Base-by-base conservation (phyloP, 2,888 invertebrate genomes). In the Heteropelma amictum region DNA sequence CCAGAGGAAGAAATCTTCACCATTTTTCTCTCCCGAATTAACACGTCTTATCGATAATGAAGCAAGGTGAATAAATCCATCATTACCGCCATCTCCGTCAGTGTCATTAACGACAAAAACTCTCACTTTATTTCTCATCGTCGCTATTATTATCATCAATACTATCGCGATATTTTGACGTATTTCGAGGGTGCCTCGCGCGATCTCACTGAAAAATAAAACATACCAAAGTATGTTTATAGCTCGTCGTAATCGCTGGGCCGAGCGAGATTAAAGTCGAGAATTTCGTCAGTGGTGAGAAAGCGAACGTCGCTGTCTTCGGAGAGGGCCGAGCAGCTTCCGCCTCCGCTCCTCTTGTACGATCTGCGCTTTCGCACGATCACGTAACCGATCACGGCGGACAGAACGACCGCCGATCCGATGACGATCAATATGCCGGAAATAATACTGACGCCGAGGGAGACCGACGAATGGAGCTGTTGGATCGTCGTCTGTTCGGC, bases 221-320 rank as follows among this genome's bases (percentile, higher is more conserved):
- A 35, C 38, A 49, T 12, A 10, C 35, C n/a, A n/a, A n/a, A n/a
- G 23, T 23, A 33, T 40, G 12, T 64, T 78, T 49, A 79, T 51
- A 73, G 51, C 60, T 87, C 85, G 53, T 81, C 79, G 42, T 79
- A 81, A 26, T 87, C 86, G 61, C 75, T 81, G 8, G 90, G 89
- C 38, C 84, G 86, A 1, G 90, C 90, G 54, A 91, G 76, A 71
- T 87, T 90, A 77, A 92, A 91, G 82, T 92, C 91, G 12, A 92
- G 82, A 35, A 90, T 85, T 80, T 92, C 92, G 68, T 92, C 91
- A 23, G 90, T 89, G 1, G 92, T 91, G 42, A 92, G 85, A 83
- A 90, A 92, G 69, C 92, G 84, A 0, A 92, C 92, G 77, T 92
- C 92, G 58, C 92, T 92, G 76, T 90, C 90, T 28, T 90, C 90